A percentile compares a stretch with the other conserved stretches of the same genome.
phyloP scores from a whole-genome alignment of 2,797 vertebrate species.

The Parambassis ranga region DNA sequence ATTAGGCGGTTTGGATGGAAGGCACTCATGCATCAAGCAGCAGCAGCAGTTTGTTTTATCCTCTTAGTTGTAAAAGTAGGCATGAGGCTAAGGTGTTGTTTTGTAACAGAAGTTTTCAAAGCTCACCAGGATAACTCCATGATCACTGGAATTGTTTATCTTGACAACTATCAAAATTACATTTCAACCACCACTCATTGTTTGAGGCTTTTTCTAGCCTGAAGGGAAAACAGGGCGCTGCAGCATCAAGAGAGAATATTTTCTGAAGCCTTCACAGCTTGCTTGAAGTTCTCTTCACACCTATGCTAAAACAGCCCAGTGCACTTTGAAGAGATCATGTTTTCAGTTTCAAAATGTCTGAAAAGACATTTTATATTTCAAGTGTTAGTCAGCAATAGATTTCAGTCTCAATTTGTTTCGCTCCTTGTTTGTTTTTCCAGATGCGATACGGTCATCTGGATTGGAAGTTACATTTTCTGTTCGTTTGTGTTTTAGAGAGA shows the following conservation, averaged over 20 bases:
- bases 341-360: neutral
- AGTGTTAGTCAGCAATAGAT: neutral
- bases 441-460: conserved; percentile 14
- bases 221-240: neutral
- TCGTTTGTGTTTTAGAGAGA: neutral
- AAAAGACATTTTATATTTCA: neutral
- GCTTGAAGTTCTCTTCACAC: conserved; percentile 22
- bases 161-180: conserved; percentile 13
- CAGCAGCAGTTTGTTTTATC: conserved; percentile 41
- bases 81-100: neutral
- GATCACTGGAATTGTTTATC: conserved; percentile 19
- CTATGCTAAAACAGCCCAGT: neutral
- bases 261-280: conserved; percentile 16
- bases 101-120: neutral
- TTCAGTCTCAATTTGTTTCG: neutral
- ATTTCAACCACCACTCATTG: conserved; percentile 27
- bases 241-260: neutral
- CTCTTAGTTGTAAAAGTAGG: conserved; percentile 25
- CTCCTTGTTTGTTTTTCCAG: conserved; percentile 13
- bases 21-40: conserved; percentile 30
- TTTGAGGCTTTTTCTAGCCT: conserved; percentile 6
- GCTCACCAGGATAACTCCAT: neutral
- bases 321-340: neutral
- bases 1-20: conserved; percentile 50
- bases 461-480: conserved; percentile 35